phyloP scores from a whole-genome alignment of 1,140 invertebrate genomes.

The Globodera rostochiensis region DNA sequence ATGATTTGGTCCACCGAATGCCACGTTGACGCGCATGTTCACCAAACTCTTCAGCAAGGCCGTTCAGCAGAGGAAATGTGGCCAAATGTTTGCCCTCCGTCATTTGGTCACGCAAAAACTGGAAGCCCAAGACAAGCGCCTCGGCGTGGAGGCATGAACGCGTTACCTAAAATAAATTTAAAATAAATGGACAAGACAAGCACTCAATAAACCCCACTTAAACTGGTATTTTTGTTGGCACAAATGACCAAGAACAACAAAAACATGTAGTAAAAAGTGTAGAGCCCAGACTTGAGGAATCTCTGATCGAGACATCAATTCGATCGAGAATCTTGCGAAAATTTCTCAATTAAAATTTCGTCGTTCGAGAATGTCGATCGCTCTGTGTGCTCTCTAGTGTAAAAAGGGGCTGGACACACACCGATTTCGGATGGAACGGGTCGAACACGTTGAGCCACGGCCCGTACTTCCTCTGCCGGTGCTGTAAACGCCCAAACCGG shows the following conservation, averaged over 20 bases:
- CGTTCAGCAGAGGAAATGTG: not conserved
- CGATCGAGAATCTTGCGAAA: too few species aligned
- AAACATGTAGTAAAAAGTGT: not conserved
- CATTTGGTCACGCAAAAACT: conserved; percentile 1
- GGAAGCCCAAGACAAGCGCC: not conserved
- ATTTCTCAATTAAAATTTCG: not conserved
- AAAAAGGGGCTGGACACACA: not conserved
- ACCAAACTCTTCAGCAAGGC: not conserved
- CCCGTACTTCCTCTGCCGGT: not conserved
- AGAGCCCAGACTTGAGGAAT: too few species aligned
- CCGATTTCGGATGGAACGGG: not conserved
- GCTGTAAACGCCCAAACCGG: not conserved
- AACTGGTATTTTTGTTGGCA: too few species aligned
- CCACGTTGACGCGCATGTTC: not conserved
- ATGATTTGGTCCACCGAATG: not conserved
- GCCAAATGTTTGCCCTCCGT: not conserved
- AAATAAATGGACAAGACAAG: too few species aligned
- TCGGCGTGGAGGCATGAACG: not conserved
- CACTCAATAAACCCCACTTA: too few species aligned
- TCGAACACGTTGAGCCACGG: not conserved
- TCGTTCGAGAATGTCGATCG: not conserved
- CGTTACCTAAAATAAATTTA: not conserved
- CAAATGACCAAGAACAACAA: too few species aligned
- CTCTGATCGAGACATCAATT: too few species aligned
- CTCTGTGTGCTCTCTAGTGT: too few species aligned